Evolutionary conservation across 2,797 vertebrate species (phyloP).

Genomic region (Gastrophryne carolinensis): DNA sequence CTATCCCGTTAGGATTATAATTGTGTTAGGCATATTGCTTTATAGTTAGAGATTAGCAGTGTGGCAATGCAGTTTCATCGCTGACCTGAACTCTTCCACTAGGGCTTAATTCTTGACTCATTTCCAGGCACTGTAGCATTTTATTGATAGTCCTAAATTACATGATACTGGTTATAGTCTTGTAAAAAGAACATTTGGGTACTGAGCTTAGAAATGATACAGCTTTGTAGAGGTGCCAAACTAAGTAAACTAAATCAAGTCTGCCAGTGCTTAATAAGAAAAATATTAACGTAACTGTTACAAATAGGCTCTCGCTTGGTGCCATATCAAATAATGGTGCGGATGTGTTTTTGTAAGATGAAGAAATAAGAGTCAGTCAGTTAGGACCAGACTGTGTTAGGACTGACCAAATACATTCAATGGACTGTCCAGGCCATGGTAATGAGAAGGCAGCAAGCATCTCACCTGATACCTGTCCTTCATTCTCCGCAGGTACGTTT

Average conservation of each 20-base stretch:
- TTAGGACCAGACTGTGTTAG: too few relatives aligned
- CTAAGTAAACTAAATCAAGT: background rate
- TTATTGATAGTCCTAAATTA: slow-evolving; percentile 10
- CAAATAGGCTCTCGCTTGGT: background rate
- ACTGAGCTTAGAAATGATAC: background rate
- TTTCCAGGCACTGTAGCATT: background rate
- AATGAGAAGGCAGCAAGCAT: too few relatives aligned
- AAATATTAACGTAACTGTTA: background rate
- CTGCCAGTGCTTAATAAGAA: background rate
- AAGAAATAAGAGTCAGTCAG: too few relatives aligned
- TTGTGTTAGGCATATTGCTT: too few relatives aligned
- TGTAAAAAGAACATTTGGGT: background rate
- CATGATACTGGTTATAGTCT: background rate
- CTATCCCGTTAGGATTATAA: too few relatives aligned
- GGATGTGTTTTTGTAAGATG: background rate
- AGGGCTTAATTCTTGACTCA: background rate
- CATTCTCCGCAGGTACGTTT: too few relatives aligned
- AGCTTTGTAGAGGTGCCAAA: slow-evolving; percentile 7
- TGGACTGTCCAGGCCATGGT: too few relatives aligned
- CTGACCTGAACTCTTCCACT: background rate
- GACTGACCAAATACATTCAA: too few relatives aligned
- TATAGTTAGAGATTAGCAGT: too few relatives aligned
- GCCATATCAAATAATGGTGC: background rate
- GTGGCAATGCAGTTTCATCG: background rate
- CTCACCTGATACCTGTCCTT: background rate